A percentile compares a stretch with the other conserved stretches of the same genome.
These are phyloP conservation scores for Spheniscus mendiculus DNA, from an alignment of 2,113 vertebrate genomes.

Conservation along the genomic window DNA sequence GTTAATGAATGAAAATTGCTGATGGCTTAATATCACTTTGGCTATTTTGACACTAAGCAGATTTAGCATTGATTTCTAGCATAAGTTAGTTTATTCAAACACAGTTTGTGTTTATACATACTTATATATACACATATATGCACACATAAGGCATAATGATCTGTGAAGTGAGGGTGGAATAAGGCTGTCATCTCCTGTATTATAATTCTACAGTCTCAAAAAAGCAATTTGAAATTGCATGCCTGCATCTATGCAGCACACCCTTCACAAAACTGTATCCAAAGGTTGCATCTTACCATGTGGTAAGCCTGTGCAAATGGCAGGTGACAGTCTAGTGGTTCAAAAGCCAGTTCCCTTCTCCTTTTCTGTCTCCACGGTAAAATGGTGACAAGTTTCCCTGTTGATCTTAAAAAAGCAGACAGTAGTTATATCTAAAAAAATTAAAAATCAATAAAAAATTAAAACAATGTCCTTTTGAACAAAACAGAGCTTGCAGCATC, in stretches of 20 bases:
- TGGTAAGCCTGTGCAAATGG: neutral
- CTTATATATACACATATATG: neutral
- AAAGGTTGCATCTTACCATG: neutral
- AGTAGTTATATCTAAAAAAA: neutral
- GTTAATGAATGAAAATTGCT: slow-evolving; percentile 5
- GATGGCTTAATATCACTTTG: neutral
- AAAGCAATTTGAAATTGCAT: neutral
- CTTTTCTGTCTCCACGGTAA: neutral
- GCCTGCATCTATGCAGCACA: neutral
- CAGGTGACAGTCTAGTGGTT: neutral
- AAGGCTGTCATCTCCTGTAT: neutral
- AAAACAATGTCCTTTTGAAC: neutral
- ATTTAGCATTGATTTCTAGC: neutral
- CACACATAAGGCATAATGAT: neutral
- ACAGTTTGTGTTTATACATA: neutral
- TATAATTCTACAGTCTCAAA: neutral
- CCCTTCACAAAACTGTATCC: neutral
- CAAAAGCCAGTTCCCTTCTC: neutral
- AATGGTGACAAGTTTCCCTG: neutral
- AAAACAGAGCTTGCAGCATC: neutral
- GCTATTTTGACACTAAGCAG: neutral
- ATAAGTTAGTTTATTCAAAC: neutral
- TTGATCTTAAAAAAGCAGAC: neutral
- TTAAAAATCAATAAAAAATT: neutral
- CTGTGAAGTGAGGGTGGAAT: neutral